phyloP scores from a whole-genome alignment of 2,888 invertebrate genomes.

The Petrolisthes cinctipes region DNA sequence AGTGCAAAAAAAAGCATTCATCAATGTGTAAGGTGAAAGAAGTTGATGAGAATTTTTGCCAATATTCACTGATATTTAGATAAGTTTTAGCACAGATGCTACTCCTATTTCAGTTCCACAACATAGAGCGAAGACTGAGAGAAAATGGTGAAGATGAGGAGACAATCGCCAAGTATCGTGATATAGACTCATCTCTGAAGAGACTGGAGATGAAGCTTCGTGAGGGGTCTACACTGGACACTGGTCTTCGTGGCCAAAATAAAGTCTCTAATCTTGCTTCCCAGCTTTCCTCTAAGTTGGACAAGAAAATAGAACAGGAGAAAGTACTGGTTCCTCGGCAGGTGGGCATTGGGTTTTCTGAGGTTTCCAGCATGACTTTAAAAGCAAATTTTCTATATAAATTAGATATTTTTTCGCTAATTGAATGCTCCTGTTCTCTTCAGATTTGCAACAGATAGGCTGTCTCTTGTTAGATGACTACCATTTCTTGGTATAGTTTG shows the following conservation, averaged over 20 bases:
- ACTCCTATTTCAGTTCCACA: slow-evolving; percentile 55
- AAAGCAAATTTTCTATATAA: too few relatives aligned
- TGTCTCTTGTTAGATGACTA: too few relatives aligned
- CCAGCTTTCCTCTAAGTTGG: slow-evolving; percentile 74
- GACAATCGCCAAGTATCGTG: slow-evolving; percentile 75
- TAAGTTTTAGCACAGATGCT: background rate
- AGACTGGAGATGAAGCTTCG: slow-evolving; percentile 80
- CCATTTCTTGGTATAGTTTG: too few relatives aligned
- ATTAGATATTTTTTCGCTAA: too few relatives aligned
- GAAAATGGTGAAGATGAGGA: slow-evolving; percentile 65
- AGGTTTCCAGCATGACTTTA: too few relatives aligned
- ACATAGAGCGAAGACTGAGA: slow-evolving; percentile 65
- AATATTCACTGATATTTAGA: background rate
- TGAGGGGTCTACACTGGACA: slow-evolving; percentile 81
- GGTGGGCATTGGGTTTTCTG: background rate
- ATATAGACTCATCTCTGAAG: slow-evolving; percentile 81
- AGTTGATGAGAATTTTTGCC: too few relatives aligned
- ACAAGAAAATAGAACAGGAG: slow-evolving; percentile 65
- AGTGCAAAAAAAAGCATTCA: too few relatives aligned
- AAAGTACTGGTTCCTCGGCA: slow-evolving; percentile 37
- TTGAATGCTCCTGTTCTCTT: too few relatives aligned
- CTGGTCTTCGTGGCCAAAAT: slow-evolving; percentile 76
- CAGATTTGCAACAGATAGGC: too few relatives aligned
- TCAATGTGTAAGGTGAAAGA: too few relatives aligned
- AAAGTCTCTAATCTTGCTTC: slow-evolving; percentile 91